Evolutionary conservation across 37 sponge, comb jelly and placozoan genomes (phyloP).

Genomic region (Mnemiopsis leidyi): DNA sequence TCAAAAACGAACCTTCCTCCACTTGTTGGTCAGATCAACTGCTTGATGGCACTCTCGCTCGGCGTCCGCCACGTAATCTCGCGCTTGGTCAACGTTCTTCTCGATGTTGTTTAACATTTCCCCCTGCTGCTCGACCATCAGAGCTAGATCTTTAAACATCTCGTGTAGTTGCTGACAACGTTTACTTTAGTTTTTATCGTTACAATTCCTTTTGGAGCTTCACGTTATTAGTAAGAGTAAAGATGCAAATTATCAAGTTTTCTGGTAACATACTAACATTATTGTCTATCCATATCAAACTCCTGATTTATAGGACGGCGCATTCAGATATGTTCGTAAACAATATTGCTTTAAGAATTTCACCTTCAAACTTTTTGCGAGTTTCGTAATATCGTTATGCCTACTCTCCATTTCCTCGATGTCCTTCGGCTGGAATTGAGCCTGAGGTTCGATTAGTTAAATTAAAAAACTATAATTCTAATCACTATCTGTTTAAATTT

Average conservation of each 20-base stretch:
- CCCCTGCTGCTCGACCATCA: slow-evolving; percentile 66
- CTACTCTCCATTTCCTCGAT: slow-evolving; percentile 35
- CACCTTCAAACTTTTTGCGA: slow-evolving; percentile 56
- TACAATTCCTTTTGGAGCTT: no score
- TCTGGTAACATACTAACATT: no score
- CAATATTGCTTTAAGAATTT: no score
- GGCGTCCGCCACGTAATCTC: slow-evolving; percentile 14
- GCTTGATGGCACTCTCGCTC: neutral
- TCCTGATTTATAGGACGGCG: no score
- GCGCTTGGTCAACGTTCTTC: slow-evolving; percentile 11
- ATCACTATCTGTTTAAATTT: no score
- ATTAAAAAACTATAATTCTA: no score
- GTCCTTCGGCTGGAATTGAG: slow-evolving; percentile 61
- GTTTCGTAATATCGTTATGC: slow-evolving; percentile 55
- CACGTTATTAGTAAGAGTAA: no score
- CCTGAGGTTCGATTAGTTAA: no score
- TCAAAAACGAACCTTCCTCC: slow-evolving; percentile 39
- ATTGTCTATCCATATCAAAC: no score
- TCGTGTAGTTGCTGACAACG: slow-evolving; percentile 32
- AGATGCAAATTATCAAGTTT: no score
- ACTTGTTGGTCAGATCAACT: neutral
- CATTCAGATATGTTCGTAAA: no score
- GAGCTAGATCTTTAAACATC: slow-evolving; percentile 47
- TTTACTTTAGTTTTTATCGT: no score
- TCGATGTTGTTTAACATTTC: slow-evolving; percentile 64